phyloP scores from a whole-genome alignment of 2,113 vertebrate genomes.

The Argyrosomus japonicus region DNA sequence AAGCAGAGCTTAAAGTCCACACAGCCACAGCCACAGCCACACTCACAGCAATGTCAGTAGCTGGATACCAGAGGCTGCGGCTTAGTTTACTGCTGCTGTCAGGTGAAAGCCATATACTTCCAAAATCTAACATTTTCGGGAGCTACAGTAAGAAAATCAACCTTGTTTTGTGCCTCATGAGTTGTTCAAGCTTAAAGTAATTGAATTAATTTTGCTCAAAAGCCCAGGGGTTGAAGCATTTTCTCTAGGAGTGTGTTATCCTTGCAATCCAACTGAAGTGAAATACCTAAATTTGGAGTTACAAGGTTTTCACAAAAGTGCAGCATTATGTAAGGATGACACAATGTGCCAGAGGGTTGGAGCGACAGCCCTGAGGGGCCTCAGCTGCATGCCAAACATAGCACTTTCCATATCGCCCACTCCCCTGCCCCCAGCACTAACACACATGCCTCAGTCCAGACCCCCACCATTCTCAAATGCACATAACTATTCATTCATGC shows the following conservation, averaged over 20 bases:
- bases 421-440: conserved; percentile 15
- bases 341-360: conserved; percentile 26
- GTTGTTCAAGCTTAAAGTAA: not conserved
- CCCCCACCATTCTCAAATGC: not conserved
- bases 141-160: not conserved
- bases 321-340: conserved; percentile 53
- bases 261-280: not conserved
- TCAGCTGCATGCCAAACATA: conserved; percentile 75
- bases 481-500: conserved; percentile 12
- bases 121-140: conserved; percentile 2
- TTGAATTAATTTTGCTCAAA: not conserved
- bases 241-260: not conserved
- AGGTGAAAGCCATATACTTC: not conserved
- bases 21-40: conserved; percentile 12
- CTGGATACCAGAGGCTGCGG: conserved; percentile 16
- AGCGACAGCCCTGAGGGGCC: conserved; percentile 48
- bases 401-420: conserved; percentile 54
- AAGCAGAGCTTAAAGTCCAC: conserved; percentile 40
- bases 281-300: conserved; percentile 24
- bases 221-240: not conserved
- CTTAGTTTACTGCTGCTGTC: conserved; percentile 17
- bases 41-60: conserved; percentile 20
- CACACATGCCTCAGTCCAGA: conserved; percentile 41
- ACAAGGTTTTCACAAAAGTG: conserved; percentile 1
- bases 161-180: not conserved